These are phyloP conservation scores for Dynastes tityus DNA, from an alignment of 2,888 invertebrate genomes.

Conservation along the genomic window DNA sequence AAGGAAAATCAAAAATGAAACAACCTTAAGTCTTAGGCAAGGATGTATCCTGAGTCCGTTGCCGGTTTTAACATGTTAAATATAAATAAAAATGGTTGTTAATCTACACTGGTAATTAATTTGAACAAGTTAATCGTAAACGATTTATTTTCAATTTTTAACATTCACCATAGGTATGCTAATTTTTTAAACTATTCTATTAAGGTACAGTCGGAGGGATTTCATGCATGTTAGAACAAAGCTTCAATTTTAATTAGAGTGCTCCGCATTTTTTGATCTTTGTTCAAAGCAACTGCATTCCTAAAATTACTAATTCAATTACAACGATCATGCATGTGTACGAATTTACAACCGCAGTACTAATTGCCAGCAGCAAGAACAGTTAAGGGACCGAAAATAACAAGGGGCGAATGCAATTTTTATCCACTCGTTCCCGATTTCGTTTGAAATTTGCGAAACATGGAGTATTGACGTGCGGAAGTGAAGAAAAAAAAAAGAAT, in stretches of 20 bases:
- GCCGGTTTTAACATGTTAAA: too few relatives aligned
- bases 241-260: conserved; percentile 19
- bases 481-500: conserved; percentile 11
- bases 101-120: too few relatives aligned
- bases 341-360: neutral
- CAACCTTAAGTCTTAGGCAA: too few relatives aligned
- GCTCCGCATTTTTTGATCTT: neutral
- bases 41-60: too few relatives aligned
- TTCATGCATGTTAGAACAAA: neutral
- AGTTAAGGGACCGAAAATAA: conserved; percentile 4
- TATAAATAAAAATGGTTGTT: too few relatives aligned
- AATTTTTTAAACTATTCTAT: too few relatives aligned
- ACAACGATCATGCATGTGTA: conserved; percentile 21
- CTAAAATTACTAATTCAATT: conserved; percentile 34
- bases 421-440: conserved; percentile 11
- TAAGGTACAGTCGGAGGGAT: too few relatives aligned
- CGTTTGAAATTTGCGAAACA: conserved; percentile 30
- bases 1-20: too few relatives aligned
- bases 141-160: too few relatives aligned
- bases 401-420: conserved; percentile 22
- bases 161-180: too few relatives aligned
- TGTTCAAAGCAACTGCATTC: conserved; percentile 15
- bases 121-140: too few relatives aligned
- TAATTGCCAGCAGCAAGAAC: conserved; percentile 24
- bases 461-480: neutral